phyloP scores from a whole-genome alignment of 2,888 invertebrate species.

The Luffia ferchaultella region DNA sequence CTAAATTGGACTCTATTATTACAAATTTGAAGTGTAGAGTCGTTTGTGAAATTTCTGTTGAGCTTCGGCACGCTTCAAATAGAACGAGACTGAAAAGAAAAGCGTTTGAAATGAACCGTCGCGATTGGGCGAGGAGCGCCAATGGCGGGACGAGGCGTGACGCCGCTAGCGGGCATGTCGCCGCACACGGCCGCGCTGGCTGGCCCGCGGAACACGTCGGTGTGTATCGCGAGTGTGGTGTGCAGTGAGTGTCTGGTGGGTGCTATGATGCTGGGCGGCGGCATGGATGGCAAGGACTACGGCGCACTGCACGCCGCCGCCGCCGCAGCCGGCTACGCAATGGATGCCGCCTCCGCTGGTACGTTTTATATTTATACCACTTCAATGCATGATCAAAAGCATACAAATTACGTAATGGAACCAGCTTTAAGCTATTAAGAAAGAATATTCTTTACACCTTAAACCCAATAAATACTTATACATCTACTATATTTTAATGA shows the following conservation, averaged over 20 bases:
- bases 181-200: constrained; percentile 19
- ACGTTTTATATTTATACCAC: constrained; percentile 16
- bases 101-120: constrained; percentile 56
- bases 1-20: constrained; percentile 18
- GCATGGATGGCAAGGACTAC: constrained; percentile 61
- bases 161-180: constrained; percentile 19
- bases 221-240: constrained; percentile 14
- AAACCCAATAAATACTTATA: too few relatives aligned
- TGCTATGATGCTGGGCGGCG: constrained; percentile 47
- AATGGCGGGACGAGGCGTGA: constrained; percentile 48
- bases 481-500: too few relatives aligned
- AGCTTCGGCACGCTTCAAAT: constrained; percentile 60
- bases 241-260: constrained; percentile 16
- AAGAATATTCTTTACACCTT: too few relatives aligned
- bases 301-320: constrained; percentile 58
- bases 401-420: too few relatives aligned
- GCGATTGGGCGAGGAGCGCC: constrained; percentile 55
- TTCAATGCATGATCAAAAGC: neutral
- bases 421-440: too few relatives aligned
- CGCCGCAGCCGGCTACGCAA: constrained; percentile 47
- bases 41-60: too few relatives aligned
- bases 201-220: constrained; percentile 7
- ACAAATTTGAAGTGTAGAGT: too few relatives aligned
- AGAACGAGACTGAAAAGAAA: constrained; percentile 58
- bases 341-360: constrained; percentile 44